Conservation (phyloP, 2,113 vertebrate species). For the Hucho hucho region DNA sequence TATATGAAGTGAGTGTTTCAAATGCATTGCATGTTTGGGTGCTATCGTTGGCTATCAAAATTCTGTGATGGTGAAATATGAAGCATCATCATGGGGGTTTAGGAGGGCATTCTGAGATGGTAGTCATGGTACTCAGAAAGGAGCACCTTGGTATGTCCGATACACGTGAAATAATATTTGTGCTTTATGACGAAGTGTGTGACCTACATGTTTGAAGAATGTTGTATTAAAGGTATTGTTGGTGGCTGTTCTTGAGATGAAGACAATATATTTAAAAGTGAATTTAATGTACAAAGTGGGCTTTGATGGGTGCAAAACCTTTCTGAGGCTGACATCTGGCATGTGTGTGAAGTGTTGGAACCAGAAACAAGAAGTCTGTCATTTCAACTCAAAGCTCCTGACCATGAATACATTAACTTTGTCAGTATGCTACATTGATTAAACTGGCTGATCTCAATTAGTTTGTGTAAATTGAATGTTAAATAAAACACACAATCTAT, state of each 20-base stretch:
- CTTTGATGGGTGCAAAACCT: neutral
- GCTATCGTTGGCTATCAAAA: no score
- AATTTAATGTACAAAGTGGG: neutral
- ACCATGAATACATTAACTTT: neutral
- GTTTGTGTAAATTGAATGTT: slow-evolving; percentile 14
- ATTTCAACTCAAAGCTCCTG: neutral
- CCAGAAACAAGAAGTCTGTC: neutral
- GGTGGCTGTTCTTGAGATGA: neutral
- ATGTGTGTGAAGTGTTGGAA: neutral
- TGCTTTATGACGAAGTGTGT: no score
- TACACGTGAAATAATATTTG: slow-evolving; percentile 28
- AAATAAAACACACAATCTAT: slow-evolving; percentile 30
- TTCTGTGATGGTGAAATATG: no score
- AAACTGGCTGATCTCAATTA: neutral
- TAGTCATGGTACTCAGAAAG: neutral
- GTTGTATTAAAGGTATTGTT: neutral
- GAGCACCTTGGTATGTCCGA: neutral
- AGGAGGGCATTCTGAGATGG: neutral
- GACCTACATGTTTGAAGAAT: neutral
- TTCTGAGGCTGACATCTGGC: neutral
- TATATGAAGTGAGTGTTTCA: neutral
- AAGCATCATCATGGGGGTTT: neutral
- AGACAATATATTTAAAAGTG: slow-evolving; percentile 4
- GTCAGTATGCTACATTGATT: neutral
- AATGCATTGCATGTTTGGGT: neutral